Conservation (phyloP, 2,888 invertebrate species). For the Odontocolon sp. region DNA sequence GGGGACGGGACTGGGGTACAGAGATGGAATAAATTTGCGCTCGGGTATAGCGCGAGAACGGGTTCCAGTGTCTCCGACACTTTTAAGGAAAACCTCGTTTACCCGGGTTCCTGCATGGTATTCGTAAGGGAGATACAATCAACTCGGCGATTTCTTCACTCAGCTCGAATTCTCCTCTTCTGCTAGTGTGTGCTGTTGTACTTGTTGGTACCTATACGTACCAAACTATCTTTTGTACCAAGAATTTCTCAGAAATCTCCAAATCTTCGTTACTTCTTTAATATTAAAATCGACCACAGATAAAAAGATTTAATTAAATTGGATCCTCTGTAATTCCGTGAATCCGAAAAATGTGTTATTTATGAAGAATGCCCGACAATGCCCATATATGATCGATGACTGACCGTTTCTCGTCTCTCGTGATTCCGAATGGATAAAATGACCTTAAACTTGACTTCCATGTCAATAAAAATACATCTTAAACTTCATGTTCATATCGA, state of each 20-base stretch:
- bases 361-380: too few species aligned
- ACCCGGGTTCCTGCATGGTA: conserved; percentile 48
- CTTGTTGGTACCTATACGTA: conserved; percentile 20
- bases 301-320: too few species aligned
- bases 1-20: conserved; percentile 42
- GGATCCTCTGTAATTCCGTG: too few species aligned
- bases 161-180: conserved; percentile 51
- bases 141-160: conserved; percentile 59
- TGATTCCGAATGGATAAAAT: too few species aligned
- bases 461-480: too few species aligned
- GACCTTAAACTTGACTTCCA: too few species aligned
- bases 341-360: too few species aligned
- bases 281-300: too few species aligned
- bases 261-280: conserved; percentile 28
- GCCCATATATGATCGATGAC: too few species aligned
- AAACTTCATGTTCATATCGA: too few species aligned
- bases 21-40: conserved; percentile 62
- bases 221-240: conserved; percentile 22
- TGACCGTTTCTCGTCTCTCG: too few species aligned
- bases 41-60: conserved; percentile 44
- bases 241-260: conserved; percentile 33
- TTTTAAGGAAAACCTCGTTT: conserved; percentile 61
- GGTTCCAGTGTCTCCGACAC: conserved; percentile 60
- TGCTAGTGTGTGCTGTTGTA: conserved; percentile 30
- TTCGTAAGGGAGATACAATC: conserved; percentile 61